Conservation (phyloP, 2,113 vertebrate species). For the Leucopternis melanops region DNA sequence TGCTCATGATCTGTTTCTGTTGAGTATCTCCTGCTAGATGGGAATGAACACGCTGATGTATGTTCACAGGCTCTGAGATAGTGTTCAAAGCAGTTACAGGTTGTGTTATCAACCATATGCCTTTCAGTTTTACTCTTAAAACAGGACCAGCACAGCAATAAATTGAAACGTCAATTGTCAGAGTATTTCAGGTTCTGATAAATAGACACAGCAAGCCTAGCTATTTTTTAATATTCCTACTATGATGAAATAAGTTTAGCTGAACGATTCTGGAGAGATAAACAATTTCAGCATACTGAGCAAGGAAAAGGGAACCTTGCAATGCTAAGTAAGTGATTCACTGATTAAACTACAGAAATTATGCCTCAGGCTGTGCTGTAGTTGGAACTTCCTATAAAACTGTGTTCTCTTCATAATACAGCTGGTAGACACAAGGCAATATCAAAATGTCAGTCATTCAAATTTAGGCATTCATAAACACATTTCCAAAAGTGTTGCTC, state of each 20-base stretch:
- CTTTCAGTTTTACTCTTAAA: conserved; percentile 29
- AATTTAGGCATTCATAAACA: not conserved
- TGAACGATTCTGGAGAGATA: conserved; percentile 4
- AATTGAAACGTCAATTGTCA: conserved; percentile 24
- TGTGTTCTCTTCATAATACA: not conserved
- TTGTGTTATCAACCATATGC: conserved; percentile 3
- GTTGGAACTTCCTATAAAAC: not conserved
- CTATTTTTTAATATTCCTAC: conserved; percentile 33
- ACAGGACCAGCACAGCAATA: not conserved
- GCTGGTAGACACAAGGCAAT: not conserved
- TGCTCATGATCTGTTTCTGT: not conserved
- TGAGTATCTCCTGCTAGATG: not conserved
- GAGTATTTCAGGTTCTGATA: conserved; percentile 12
- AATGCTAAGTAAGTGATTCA: not conserved
- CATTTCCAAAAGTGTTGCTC: not conserved
- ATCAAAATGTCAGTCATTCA: not conserved
- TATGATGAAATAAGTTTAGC: conserved; percentile 23
- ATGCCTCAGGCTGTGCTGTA: not conserved
- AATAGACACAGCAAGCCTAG: not conserved
- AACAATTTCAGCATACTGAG: not conserved
- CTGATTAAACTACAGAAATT: conserved; percentile 32
- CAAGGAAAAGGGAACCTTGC: not conserved
- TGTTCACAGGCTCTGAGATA: not conserved
- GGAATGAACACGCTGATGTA: not conserved
- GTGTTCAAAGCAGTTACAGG: not conserved